Conservation (phyloP, 2,888 invertebrate species). For the Hanleya hanleyi region DNA sequence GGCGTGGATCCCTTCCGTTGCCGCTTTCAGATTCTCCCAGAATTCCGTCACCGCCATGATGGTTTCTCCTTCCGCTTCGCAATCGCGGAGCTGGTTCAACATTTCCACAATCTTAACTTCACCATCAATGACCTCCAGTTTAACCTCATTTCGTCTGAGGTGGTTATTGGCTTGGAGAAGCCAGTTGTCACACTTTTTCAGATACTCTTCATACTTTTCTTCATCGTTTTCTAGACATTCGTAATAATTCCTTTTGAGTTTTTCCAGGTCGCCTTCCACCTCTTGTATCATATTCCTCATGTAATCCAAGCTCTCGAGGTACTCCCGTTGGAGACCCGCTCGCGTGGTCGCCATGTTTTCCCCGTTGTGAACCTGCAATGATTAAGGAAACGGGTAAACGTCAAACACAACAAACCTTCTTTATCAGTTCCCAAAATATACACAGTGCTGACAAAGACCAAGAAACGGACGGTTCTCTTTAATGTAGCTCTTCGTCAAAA, state of each 20-base stretch:
- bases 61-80: slow-evolving; percentile 46
- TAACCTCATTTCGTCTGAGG: slow-evolving; percentile 51
- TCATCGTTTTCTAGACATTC: slow-evolving; percentile 44
- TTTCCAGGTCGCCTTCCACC: slow-evolving; percentile 55
- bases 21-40: slow-evolving; percentile 62
- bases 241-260: slow-evolving; percentile 54
- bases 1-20: slow-evolving; percentile 49
- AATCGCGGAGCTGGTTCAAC: slow-evolving; percentile 56
- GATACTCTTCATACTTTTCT: slow-evolving; percentile 51
- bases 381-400: background rate
- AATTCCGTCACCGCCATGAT: slow-evolving; percentile 59
- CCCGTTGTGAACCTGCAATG: background rate
- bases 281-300: slow-evolving; percentile 55
- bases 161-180: slow-evolving; percentile 62
- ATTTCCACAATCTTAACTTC: slow-evolving; percentile 53
- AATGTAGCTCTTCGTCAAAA: too few species aligned
- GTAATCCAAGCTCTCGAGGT: slow-evolving; percentile 63
- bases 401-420: background rate
- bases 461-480: too few species aligned
- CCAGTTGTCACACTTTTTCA: slow-evolving; percentile 55
- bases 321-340: slow-evolving; percentile 59
- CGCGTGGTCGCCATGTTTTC: slow-evolving; percentile 21
- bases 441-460: too few species aligned
- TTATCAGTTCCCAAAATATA: too few species aligned
- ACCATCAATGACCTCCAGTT: slow-evolving; percentile 47